A percentile compares a stretch with the other conserved stretches of the same genome.
Conservation (phyloP, 2,113 vertebrate genomes). For the Cairina moschata region DNA sequence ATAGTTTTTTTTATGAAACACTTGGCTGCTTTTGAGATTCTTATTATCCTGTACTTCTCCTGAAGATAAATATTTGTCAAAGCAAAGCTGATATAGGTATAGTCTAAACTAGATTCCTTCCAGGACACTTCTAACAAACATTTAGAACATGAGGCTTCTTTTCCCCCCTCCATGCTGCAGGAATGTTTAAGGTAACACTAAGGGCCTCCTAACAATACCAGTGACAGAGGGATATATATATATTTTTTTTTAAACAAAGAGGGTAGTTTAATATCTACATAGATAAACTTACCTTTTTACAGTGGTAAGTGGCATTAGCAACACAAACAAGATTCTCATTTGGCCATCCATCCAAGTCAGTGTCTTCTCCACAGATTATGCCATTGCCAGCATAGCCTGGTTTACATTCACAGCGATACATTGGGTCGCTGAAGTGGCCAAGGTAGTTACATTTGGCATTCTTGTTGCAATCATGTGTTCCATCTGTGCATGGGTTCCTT, state of each 20-base stretch:
- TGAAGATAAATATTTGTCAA: neutral
- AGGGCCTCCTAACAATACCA: neutral
- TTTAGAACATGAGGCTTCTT: neutral
- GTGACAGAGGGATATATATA: neutral
- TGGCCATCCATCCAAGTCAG: slow-evolving; percentile 96
- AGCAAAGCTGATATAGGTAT: neutral
- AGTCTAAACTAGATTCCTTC: neutral
- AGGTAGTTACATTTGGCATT: slow-evolving; percentile 97
- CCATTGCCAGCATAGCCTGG: slow-evolving; percentile 97
- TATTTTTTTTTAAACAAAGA: neutral
- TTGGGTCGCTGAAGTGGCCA: slow-evolving; percentile 92
- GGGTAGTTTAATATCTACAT: neutral
- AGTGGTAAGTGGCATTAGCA: slow-evolving; percentile 97
- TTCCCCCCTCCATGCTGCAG: neutral
- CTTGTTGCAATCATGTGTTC: slow-evolving; percentile 94
- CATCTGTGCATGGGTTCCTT: slow-evolving; percentile 93
- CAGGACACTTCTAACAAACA: neutral
- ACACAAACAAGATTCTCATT: slow-evolving; percentile 90
- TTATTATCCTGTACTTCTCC: neutral
- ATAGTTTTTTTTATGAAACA: neutral
- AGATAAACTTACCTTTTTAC: slow-evolving; percentile 88
- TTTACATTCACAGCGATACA: slow-evolving; percentile 97
- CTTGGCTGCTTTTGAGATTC: neutral
- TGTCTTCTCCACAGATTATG: slow-evolving; percentile 94
- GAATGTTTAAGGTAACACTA: neutral